Base-by-base conservation (phyloP, 2,797 vertebrate species). In the Sebastes melanostomus region DNA sequence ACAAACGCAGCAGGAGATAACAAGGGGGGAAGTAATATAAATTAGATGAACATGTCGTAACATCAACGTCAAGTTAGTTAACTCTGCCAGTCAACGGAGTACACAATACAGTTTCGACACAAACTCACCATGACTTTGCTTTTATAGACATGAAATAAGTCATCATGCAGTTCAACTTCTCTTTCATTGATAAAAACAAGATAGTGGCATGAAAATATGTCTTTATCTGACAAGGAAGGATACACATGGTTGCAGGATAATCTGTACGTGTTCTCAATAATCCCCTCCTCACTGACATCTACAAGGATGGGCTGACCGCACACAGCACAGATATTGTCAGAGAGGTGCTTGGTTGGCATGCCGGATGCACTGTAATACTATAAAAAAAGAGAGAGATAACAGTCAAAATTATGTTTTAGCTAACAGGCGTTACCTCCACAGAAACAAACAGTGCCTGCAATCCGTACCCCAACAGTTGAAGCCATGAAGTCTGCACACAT, bases 401-500 rank as follows among this genome's bases (percentile, higher is more conserved):
- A 32, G 18, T 29, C 0, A 36, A 42, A 46, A 25, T 69, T 13
- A 59, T 5, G 22, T 30, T 63, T 62, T 0, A 75, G 4, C 2
- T 59, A 54, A 46, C 13, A 52, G 36, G 5, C 3, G 29, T 29
- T 16, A 42, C 22, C 10, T 61, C 3, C 7, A 65, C 55, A 67
- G 18, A 63, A 62, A 75, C 20, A 27, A 50, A 54, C 20, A 61
- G 4, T 0, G 25, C 32, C 58, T 70, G 13, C 13, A 56, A 18
- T 58, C 29, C 7, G 84, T 89, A 99, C 98, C 92, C 98, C 98
- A 22, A 99, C 96, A 1, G 98, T 99, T 1, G 98, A 99, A 3
- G 98, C 98, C 98, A 99, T 99, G 92, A 98, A 99, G 90, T 99
- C 98, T 0, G 98, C 98, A 89, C 98, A 99, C 97, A 99, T 99